A percentile compares a stretch with the other conserved stretches of the same genome.
Evolutionary conservation across 2,888 invertebrate species (phyloP).

Genomic region (Hirtodrosophila trivittata): DNA sequence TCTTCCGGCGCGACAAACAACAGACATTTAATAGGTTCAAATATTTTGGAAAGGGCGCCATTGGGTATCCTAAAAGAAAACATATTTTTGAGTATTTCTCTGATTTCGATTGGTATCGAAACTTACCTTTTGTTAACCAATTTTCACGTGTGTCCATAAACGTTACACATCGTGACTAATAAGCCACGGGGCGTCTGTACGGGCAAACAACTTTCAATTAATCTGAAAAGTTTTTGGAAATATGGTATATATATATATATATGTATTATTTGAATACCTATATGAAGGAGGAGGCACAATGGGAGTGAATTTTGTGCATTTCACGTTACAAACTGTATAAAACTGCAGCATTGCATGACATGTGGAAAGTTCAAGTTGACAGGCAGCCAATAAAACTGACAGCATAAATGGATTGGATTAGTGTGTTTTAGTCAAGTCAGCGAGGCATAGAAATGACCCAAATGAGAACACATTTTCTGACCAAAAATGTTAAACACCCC

Average conservation of each 20-base stretch:
- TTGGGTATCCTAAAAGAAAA: conserved; percentile 14
- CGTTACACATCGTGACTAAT: conserved; percentile 82
- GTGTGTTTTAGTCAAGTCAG: conserved; percentile 83
- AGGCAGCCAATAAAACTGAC: conserved; percentile 81
- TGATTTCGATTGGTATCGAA: conserved; percentile 19
- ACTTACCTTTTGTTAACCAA: conserved; percentile 38
- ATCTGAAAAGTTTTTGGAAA: conserved; percentile 52
- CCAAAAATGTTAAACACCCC: conserved; percentile 26
- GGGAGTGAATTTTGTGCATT: conserved; percentile 63
- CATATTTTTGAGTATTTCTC: not conserved
- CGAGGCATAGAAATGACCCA: conserved; percentile 38
- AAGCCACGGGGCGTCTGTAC: conserved; percentile 78
- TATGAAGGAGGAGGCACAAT: conserved; percentile 18
- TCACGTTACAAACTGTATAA: conserved; percentile 55
- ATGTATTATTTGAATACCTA: conserved; percentile 7
- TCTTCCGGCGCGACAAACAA: conserved; percentile 59
- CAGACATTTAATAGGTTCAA: conserved; percentile 43
- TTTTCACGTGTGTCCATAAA: conserved; percentile 59
- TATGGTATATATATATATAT: conserved; percentile 15
- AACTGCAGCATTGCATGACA: conserved; percentile 77
- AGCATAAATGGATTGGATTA: conserved; percentile 81
- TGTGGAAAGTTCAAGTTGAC: conserved; percentile 74
- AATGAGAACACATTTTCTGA: conserved; percentile 26
- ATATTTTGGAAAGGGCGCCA: conserved; percentile 47
- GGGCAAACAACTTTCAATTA: conserved; percentile 72